Evolutionary conservation across 2,113 vertebrate species (phyloP).

Genomic region (Lampris megalopsis): DNA sequence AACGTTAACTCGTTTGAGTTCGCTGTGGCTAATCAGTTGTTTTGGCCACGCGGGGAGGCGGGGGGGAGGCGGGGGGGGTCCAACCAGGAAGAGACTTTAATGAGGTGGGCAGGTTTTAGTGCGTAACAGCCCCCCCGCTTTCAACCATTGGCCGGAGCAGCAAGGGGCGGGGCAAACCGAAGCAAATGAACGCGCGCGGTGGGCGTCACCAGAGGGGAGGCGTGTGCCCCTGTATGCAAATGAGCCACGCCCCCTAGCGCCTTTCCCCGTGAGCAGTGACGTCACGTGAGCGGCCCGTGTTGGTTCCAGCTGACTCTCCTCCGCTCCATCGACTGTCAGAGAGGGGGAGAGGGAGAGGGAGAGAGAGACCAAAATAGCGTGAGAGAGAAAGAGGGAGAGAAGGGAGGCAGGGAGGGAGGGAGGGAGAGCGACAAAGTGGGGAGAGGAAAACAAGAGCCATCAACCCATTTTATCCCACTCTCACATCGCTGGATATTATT

Average conservation of each 20-base stretch:
- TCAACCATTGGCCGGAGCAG: slow-evolving; percentile 49
- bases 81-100: slow-evolving; percentile 31
- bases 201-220: not conserved
- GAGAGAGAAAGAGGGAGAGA: slow-evolving; percentile 17
- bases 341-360: slow-evolving; percentile 40
- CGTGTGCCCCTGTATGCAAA: slow-evolving; percentile 55
- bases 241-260: slow-evolving; percentile 67
- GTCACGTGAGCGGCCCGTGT: slow-evolving; percentile 84
- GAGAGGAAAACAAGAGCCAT: slow-evolving; percentile 67
- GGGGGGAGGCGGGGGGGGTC: slow-evolving; percentile 6
- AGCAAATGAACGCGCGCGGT: not conserved
- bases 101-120: not conserved
- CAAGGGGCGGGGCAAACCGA: slow-evolving; percentile 10
- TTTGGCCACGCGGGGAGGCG: slow-evolving; percentile 13
- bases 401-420: slow-evolving; percentile 54
- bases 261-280: slow-evolving; percentile 82
- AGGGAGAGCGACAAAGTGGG: slow-evolving; percentile 30
- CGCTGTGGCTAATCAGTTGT: not conserved
- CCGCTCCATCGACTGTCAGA: slow-evolving; percentile 52
- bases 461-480: slow-evolving; percentile 64
- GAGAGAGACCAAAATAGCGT: slow-evolving; percentile 19
- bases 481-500: slow-evolving; percentile 72
- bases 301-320: slow-evolving; percentile 84
- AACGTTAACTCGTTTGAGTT: no score
- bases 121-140: not conserved